phyloP scores from a whole-genome alignment of 1,140 invertebrate genomes.

The Lordiphosa stackelbergi region DNA sequence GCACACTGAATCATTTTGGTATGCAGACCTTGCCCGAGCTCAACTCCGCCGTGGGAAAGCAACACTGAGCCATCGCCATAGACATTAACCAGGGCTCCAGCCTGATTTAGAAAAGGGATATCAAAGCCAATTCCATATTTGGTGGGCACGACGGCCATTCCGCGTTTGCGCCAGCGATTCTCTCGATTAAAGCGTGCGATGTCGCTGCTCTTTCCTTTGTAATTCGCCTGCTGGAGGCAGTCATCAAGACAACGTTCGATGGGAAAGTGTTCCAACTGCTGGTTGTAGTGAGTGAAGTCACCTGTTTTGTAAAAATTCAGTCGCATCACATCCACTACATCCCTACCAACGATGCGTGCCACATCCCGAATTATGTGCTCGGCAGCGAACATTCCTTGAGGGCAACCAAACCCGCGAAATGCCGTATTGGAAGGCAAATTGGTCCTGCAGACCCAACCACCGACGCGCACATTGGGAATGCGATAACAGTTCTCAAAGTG shows the following conservation, averaged over 20 bases:
- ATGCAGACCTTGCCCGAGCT: slow-evolving; percentile 97
- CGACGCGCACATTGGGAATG: slow-evolving; percentile 83
- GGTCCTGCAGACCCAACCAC: slow-evolving; percentile 87
- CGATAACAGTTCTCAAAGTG: slow-evolving; percentile 89
- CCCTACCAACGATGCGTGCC: slow-evolving; percentile 83
- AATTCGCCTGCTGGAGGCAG: slow-evolving; percentile 84
- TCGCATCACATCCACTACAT: slow-evolving; percentile 80
- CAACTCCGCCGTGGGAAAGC: slow-evolving; percentile 91
- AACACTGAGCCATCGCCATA: slow-evolving; percentile 95
- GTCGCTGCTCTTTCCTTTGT: slow-evolving; percentile 79
- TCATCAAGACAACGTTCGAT: slow-evolving; percentile 89
- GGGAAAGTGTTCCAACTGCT: slow-evolving; percentile 86
- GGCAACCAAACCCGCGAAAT: slow-evolving; percentile 94
- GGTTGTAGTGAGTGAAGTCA: slow-evolving; percentile 88
- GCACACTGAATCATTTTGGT: slow-evolving; percentile 96
- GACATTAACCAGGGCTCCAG: slow-evolving; percentile 91
- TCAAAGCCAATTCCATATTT: slow-evolving; percentile 94
- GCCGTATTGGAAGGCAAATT: slow-evolving; percentile 94
- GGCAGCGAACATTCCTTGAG: slow-evolving; percentile 91
- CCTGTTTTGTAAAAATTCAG: slow-evolving; percentile 91
- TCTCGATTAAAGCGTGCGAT: slow-evolving; percentile 86
- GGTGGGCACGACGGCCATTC: slow-evolving; percentile 89
- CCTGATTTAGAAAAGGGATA: slow-evolving; percentile 89
- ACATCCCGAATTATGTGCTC: slow-evolving; percentile 89
- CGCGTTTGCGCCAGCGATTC: slow-evolving; percentile 92